These are phyloP conservation scores for Aspidapion aeneum DNA, from an alignment of 2,888 invertebrate genomes.

Conservation along the genomic window DNA sequence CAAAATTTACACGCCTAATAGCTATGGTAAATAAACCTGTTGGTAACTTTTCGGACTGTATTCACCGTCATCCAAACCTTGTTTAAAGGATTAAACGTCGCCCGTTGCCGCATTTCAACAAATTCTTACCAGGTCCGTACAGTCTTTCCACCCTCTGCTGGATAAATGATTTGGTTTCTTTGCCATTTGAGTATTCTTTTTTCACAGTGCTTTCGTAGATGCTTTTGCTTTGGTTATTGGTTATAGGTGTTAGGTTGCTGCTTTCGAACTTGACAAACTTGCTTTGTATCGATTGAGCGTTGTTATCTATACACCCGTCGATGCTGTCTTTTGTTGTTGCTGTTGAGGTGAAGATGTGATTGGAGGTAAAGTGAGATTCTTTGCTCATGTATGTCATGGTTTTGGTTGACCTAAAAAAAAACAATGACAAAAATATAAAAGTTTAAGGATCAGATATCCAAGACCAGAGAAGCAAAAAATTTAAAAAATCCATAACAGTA, in stretches of 20 bases:
- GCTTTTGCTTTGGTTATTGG: conserved; percentile 32
- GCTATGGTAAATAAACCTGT: no score
- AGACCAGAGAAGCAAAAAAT: no score
- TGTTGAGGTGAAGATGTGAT: conserved; percentile 29
- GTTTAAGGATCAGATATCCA: background rate
- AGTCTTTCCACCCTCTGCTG: conserved; percentile 85
- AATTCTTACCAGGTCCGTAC: conserved; percentile 64
- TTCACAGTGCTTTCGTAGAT: conserved; percentile 34
- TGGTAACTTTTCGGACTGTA: no score
- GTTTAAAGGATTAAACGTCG: no score
- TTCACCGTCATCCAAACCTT: no score
- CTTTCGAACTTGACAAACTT: conserved; percentile 35
- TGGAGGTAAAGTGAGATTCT: conserved; percentile 35
- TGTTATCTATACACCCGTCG: conserved; percentile 41
- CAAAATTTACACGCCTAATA: no score
- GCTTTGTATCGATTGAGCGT: conserved; percentile 29
- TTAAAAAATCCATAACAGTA: no score
- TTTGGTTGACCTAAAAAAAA: conserved; percentile 30
- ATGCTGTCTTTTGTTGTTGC: conserved; percentile 43
- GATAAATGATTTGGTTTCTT: conserved; percentile 72
- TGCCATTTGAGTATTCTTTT: conserved; percentile 37
- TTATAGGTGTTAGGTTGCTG: conserved; percentile 25
- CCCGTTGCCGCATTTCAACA: no score
- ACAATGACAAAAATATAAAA: no score
- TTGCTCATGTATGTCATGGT: conserved; percentile 35